A percentile compares a stretch with the other conserved stretches of the same genome.
Conservation (phyloP, 2,888 invertebrate species). For the Lasius platythorax region DNA sequence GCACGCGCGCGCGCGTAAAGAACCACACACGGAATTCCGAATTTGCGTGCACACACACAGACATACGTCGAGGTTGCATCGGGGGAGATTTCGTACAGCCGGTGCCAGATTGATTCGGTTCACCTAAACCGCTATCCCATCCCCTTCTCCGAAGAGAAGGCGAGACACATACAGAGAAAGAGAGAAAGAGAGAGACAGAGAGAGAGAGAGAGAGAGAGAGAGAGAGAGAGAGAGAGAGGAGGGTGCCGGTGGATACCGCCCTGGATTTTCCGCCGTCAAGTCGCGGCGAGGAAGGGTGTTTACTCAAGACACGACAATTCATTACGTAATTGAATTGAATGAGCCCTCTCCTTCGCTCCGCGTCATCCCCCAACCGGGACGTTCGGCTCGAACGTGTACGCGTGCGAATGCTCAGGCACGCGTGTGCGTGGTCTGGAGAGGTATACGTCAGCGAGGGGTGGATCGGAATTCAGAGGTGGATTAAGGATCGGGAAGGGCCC, state of each 20-base stretch:
- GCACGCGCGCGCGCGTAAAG: constrained; percentile 7
- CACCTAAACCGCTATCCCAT: constrained; percentile 63
- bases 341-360: constrained; percentile 78
- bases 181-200: too few relatives aligned
- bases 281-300: constrained; percentile 84
- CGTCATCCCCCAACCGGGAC: constrained; percentile 17
- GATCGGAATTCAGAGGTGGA: constrained; percentile 38
- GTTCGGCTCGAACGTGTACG: constrained; percentile 55
- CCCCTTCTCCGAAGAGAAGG: constrained; percentile 27
- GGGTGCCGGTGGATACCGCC: constrained; percentile 56
- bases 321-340: constrained; percentile 86
- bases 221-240: not conserved
- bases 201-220: constrained; percentile 3
- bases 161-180: not conserved
- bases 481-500: constrained; percentile 23
- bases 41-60: not conserved
- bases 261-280: constrained; percentile 76
- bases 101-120: constrained; percentile 76
- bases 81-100: constrained; percentile 62
- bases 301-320: constrained; percentile 86
- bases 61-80: not conserved
- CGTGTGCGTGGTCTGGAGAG: constrained; percentile 63
- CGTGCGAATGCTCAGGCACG: constrained; percentile 63
- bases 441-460: constrained; percentile 51
- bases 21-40: not conserved